Percentiles rank a stretch among this genome's conserved stretches.
These are phyloP conservation scores for Neolamprologus brichardi DNA, from an alignment of 2,113 vertebrate genomes.

Conservation along the genomic window DNA sequence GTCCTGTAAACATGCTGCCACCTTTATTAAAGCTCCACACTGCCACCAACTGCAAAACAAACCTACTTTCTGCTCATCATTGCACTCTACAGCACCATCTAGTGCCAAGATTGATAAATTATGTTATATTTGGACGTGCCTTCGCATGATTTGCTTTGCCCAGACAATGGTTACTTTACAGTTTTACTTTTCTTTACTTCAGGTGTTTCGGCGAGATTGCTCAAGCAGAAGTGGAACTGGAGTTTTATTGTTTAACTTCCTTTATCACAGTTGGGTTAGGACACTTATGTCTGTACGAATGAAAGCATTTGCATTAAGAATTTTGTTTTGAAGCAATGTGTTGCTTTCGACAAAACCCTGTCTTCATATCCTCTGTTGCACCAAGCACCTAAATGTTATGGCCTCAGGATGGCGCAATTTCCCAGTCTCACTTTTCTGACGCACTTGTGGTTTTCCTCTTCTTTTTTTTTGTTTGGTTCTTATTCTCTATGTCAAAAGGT, in stretches of 20 bases:
- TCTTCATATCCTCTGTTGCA: conserved; percentile 52
- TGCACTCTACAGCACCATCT: not conserved
- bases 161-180: not conserved
- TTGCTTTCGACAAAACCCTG: not conserved
- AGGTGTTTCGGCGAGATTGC: accelerated
- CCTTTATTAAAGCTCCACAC: not conserved
- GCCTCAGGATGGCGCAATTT: not conserved
- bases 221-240: not conserved
- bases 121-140: not conserved
- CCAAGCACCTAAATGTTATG: conserved; percentile 36
- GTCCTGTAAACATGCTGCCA: not conserved
- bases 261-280: not conserved
- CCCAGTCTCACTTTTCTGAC: not conserved
- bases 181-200: not conserved
- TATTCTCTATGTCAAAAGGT: not conserved
- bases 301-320: not conserved
- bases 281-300: not conserved
- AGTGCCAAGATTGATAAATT: not conserved
- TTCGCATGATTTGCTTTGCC: not conserved
- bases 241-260: not conserved
- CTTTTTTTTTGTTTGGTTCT: not conserved
- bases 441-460: not conserved
- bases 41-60: not conserved
- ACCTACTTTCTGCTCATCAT: not conserved
- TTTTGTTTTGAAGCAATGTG: not conserved